phyloP scores from a whole-genome alignment of 2,888 invertebrate species.

The Melipona bicolor region DNA sequence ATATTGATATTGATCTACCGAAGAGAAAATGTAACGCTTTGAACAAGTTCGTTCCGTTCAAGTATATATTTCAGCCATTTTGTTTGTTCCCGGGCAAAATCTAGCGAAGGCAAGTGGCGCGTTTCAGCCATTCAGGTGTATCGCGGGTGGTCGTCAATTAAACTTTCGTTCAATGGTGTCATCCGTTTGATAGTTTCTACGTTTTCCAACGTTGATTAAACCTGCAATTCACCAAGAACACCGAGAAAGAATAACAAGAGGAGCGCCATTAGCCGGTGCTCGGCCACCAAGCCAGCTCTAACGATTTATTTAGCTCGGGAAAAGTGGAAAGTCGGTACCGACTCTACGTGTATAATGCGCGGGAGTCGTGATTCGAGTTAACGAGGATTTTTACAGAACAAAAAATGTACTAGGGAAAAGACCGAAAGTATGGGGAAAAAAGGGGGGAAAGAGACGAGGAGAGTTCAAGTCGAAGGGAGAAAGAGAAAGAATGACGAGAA shows the following conservation, averaged over 20 bases:
- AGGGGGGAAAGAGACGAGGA: background rate
- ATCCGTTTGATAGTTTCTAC: slow-evolving; percentile 17
- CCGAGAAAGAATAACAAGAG: slow-evolving; percentile 43
- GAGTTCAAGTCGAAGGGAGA: background rate
- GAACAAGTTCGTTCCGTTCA: background rate
- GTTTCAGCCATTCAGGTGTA: background rate
- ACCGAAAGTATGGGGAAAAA: slow-evolving; percentile 9
- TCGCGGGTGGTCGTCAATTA: slow-evolving; percentile 25
- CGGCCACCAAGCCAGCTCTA: slow-evolving; percentile 48
- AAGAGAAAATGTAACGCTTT: background rate
- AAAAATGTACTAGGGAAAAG: slow-evolving; percentile 32
- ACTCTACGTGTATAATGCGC: slow-evolving; percentile 32
- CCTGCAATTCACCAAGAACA: slow-evolving; percentile 18
- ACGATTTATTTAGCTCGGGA: slow-evolving; percentile 62
- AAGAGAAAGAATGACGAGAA: slow-evolving; percentile 28
- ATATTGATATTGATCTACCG: background rate
- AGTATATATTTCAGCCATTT: slow-evolving; percentile 46
- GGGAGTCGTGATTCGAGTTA: slow-evolving; percentile 55
- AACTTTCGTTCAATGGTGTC: background rate
- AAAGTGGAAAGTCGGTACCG: slow-evolving; percentile 50
- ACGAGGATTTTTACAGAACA: slow-evolving; percentile 64
- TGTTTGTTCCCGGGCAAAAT: slow-evolving; percentile 19
- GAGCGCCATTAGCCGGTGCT: slow-evolving; percentile 60
- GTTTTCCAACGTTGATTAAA: slow-evolving; percentile 28
- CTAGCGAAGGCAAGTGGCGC: background rate